A percentile compares a stretch with the other conserved stretches of the same genome.
Evolutionary conservation across 2,113 vertebrate species (phyloP).

Genomic region (Terrapene triunguis): DNA sequence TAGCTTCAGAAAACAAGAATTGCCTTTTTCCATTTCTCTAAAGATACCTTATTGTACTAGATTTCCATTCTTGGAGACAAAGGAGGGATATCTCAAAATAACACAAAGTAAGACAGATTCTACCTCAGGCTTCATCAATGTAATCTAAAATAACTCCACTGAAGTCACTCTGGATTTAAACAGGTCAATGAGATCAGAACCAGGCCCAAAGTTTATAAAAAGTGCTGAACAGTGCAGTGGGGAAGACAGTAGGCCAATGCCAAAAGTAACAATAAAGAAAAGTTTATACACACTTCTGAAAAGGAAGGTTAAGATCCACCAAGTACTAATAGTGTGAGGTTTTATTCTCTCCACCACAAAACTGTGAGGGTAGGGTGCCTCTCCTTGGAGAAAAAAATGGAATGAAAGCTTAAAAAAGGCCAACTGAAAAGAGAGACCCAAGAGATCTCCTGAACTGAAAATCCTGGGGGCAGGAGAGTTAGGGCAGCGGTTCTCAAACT

Average conservation of each 20-base stretch:
- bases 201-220: conserved; percentile 10
- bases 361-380: neutral
- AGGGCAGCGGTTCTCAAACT: neutral
- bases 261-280: neutral
- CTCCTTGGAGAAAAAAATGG: neutral
- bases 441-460: neutral
- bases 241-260: neutral
- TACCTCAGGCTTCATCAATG: neutral
- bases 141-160: neutral
- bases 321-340: neutral
- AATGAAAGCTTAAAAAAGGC: neutral
- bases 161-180: neutral
- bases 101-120: neutral
- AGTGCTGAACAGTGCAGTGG: neutral
- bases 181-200: neutral
- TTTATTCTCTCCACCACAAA: neutral
- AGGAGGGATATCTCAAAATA: neutral
- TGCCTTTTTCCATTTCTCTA: neutral
- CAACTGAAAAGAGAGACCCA: neutral
- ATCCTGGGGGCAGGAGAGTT: neutral
- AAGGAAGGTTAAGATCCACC: neutral
- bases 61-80: conserved; percentile 33
- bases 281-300: neutral
- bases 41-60: neutral
- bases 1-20: neutral